Percentiles rank a stretch among this genome's conserved stretches.
Evolutionary conservation across 2,797 vertebrate genomes (phyloP).

Genomic region (Vespertilio murinus): DNA sequence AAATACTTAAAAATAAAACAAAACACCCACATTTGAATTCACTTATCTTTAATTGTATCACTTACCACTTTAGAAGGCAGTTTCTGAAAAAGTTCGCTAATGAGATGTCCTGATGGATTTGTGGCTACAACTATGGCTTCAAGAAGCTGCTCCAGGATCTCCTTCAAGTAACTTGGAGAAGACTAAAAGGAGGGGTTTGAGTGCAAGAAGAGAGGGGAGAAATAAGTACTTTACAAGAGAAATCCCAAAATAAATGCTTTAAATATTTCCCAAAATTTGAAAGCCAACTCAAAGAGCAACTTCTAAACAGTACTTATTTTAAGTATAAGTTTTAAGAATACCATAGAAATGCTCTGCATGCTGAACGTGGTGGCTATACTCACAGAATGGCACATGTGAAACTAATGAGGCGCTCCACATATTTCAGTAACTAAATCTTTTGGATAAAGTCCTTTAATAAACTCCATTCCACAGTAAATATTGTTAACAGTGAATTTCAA

Average conservation of each 20-base stretch:
- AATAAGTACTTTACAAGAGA: constrained; percentile 43
- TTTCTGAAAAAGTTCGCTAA: constrained; percentile 99
- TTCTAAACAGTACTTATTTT: constrained; percentile 29
- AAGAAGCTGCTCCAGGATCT: constrained; percentile 95
- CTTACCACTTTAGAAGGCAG: constrained; percentile 98
- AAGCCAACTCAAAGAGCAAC: constrained; percentile 31
- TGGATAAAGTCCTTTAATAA: constrained; percentile 30
- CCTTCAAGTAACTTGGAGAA: constrained; percentile 91
- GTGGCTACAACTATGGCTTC: constrained; percentile 92
- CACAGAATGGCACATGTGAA: background rate
- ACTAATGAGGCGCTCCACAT: background rate
- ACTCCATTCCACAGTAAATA: background rate
- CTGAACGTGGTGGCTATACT: background rate
- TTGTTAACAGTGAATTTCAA: constrained; percentile 24
- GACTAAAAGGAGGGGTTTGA: constrained; percentile 80
- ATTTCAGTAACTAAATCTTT: constrained; percentile 25
- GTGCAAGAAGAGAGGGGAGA: constrained; percentile 45
- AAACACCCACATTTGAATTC: background rate
- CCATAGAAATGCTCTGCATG: background rate
- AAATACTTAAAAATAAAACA: constrained; percentile 17
- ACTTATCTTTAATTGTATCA: constrained; percentile 27
- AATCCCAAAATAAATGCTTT: background rate
- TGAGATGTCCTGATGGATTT: constrained; percentile 92
- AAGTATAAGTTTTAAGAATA: constrained; percentile 44
- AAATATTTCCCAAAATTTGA: constrained; percentile 14